Evolutionary conservation across 2,113 vertebrate species (phyloP).

Genomic region (Petrocephalus zakoni): DNA sequence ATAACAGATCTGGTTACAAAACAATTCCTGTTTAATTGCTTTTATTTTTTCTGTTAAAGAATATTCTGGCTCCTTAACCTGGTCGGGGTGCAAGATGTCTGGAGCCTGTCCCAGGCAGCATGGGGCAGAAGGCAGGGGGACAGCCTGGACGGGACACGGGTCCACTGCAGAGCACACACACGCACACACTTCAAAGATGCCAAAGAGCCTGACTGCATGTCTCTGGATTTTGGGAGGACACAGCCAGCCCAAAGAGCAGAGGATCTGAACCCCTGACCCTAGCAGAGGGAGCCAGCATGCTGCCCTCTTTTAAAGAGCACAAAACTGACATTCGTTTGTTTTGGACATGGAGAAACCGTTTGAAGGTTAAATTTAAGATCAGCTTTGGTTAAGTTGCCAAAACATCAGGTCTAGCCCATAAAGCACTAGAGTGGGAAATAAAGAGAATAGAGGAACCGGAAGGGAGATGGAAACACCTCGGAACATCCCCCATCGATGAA

Average conservation of each 20-base stretch:
- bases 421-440: neutral
- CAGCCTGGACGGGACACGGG: neutral
- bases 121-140: neutral
- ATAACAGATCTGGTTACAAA: neutral
- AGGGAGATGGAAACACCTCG: neutral
- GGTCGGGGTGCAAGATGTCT: neutral
- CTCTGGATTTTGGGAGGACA: neutral
- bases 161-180: neutral
- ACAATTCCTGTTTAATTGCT: neutral
- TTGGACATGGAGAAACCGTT: neutral
- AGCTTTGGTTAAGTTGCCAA: neutral
- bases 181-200: neutral
- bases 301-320: neutral
- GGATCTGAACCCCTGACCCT: neutral
- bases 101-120: neutral
- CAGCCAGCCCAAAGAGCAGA: neutral
- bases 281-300: neutral
- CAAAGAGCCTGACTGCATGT: neutral
- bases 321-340: neutral
- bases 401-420: neutral
- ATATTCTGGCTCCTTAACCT: neutral
- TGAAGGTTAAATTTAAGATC: neutral
- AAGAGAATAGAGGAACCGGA: neutral
- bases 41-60: neutral
- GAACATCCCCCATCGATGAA: neutral